Base-by-base conservation (phyloP, 2,888 invertebrate genomes). In the Pegoplata infirma region DNA sequence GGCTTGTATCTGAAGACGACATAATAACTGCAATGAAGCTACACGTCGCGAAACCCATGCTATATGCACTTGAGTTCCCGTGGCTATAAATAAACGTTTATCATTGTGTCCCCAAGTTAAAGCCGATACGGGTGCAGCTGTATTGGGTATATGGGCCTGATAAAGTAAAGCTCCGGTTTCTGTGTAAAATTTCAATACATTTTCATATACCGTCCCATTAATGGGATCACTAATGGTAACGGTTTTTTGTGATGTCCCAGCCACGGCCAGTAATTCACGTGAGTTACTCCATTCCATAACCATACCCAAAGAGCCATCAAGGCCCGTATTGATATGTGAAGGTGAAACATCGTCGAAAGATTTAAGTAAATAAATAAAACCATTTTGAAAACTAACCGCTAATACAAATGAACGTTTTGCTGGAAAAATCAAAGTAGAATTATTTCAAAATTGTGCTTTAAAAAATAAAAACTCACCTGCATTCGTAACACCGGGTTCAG, bases 41-140 rank as follows among this genome's bases (percentile, higher is more conserved):
- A 98, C 96, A 69, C 96, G 93, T 80, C 97, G 91, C 85, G 96
- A 96, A 66, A 99, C 95, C 93, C 98, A 97, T 49, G 98, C 98
- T 80, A 97, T 96, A 90, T 97, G 97, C 84, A 97, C 94, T 85
- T 95, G 94, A 55, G 96, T 95, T 12, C 98, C 98, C 3, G 96
- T 96, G 4, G 97, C 97, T 78, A 99, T 94, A 89, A 99, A 98
- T 82, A 99, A 91, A 25, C 99, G 92, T 83, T 97, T 95, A 88
- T 98, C 99, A 88, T 98, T 98, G 91, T 99, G 98, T 25, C 98
- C 99, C 99, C 99, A 99, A 7, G 98, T 98, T 85, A 99, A 91
- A 1, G 98, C 97, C 59, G 97, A 95, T 66, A 98, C 96, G 5
- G 94, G 94, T 82, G 94, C 85, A 84, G 93, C 93, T 53, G 92